Percentiles rank a stretch among this genome's conserved stretches.
These are phyloP conservation scores for Myoxocephalus aenaeus DNA, from an alignment of 2,797 vertebrate genomes.

Conservation along the genomic window DNA sequence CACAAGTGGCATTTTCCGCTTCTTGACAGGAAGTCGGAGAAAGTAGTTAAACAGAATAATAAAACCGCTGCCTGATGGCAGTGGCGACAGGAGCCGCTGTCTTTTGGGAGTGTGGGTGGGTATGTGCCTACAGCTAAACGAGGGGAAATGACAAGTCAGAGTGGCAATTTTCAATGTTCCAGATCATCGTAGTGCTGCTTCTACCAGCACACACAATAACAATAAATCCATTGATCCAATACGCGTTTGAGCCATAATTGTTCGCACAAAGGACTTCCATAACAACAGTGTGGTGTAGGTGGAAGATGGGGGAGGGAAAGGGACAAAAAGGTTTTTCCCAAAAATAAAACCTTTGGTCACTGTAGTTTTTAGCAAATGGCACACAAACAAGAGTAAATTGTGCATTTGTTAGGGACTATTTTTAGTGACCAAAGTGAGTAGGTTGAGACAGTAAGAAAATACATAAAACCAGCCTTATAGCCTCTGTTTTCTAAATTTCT, in stretches of 20 bases:
- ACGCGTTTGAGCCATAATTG: not conserved
- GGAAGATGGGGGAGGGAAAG: slow-evolving; percentile 3
- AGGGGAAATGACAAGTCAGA: slow-evolving; percentile 61
- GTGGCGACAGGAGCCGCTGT: slow-evolving; percentile 48
- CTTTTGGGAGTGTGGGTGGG: slow-evolving; percentile 63
- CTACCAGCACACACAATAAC: slow-evolving; percentile 17
- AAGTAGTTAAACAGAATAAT: slow-evolving; percentile 60
- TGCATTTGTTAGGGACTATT: too few relatives aligned
- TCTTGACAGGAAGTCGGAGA: slow-evolving; percentile 48
- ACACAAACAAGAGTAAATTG: too few relatives aligned
- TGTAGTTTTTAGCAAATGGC: too few relatives aligned
- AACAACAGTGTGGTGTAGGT: slow-evolving; percentile 21
- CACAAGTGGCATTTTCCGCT: slow-evolving; percentile 43
- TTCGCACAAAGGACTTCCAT: slow-evolving; percentile 12
- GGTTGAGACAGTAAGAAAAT: too few relatives aligned
- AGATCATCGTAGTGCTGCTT: slow-evolving; percentile 24
- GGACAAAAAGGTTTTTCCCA: slow-evolving; percentile 22
- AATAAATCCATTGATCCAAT: slow-evolving; percentile 8
- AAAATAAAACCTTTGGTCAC: too few relatives aligned
- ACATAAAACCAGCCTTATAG: not conserved
- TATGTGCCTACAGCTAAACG: slow-evolving; percentile 63
- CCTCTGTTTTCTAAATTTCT: not conserved
- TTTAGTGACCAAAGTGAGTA: too few relatives aligned
- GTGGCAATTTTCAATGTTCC: slow-evolving; percentile 51
- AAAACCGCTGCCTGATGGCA: slow-evolving; percentile 52